phyloP scores from a whole-genome alignment of 2,797 vertebrate species.

The Gambusia yucatana region DNA sequence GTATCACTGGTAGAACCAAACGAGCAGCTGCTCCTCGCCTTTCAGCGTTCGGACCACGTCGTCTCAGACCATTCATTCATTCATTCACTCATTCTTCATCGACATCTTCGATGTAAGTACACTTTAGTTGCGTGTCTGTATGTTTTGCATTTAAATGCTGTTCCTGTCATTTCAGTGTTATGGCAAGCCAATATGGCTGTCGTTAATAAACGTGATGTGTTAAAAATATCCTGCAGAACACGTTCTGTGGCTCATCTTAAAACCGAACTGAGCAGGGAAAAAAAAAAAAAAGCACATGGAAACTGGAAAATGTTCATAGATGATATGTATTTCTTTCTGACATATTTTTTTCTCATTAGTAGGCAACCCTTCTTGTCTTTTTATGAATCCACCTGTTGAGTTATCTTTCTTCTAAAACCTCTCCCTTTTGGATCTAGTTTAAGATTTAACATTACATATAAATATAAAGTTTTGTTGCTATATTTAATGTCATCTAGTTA shows the following conservation, averaged over 20 bases:
- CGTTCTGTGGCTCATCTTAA: not conserved
- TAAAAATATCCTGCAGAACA: not conserved
- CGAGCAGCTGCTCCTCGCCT: not conserved
- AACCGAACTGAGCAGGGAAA: not conserved
- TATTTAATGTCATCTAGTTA: too few relatives aligned
- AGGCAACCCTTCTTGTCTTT: not conserved
- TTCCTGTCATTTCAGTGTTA: not conserved
- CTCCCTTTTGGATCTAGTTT: not conserved
- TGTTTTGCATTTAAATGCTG: not conserved
- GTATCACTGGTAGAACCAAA: not conserved
- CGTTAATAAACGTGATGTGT: not conserved
- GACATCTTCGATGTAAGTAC: slow-evolving; percentile 9
- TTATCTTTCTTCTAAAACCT: not conserved
- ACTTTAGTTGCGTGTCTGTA: not conserved
- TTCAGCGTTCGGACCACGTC: too few relatives aligned
- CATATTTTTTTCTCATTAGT: not conserved
- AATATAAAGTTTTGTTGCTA: not conserved
- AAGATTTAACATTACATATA: not conserved
- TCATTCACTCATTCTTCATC: too few relatives aligned
- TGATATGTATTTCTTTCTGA: not conserved
- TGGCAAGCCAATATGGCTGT: not conserved
- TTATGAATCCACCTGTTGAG: not conserved
- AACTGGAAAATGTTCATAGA: too few relatives aligned
- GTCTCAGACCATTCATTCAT: too few relatives aligned
- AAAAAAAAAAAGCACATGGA: not conserved